Percentiles rank a stretch among this genome's conserved stretches.
These are phyloP conservation scores for Ceyx cyanopectus DNA, from an alignment of 2,113 vertebrate genomes.

Conservation along the genomic window DNA sequence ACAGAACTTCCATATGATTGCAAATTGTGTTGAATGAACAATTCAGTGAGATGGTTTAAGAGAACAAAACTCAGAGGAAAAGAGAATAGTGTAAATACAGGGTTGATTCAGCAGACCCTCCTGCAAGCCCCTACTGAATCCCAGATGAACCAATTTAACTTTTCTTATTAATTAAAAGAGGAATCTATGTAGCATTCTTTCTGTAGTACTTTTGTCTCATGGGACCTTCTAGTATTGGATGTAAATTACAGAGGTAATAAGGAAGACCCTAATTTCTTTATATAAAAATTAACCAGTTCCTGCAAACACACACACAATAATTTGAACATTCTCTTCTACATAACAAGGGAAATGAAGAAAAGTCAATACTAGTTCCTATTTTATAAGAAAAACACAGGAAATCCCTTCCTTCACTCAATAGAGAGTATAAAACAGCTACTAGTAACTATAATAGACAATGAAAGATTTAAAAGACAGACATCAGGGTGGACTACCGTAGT, in stretches of 20 bases:
- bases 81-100: background rate
- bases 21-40: background rate
- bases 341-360: background rate
- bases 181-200: background rate
- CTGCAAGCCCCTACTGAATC: background rate
- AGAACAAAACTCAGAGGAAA: background rate
- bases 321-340: background rate
- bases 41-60: background rate
- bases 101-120: background rate
- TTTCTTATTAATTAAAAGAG: constrained; percentile 20
- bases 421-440: background rate
- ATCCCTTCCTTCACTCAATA: background rate
- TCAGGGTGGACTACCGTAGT: background rate
- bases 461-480: background rate
- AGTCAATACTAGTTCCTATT: background rate
- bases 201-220: background rate
- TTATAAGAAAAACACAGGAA: background rate
- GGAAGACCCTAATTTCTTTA: background rate
- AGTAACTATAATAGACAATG: background rate
- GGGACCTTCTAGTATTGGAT: background rate
- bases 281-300: background rate
- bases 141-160: background rate
- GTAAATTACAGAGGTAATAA: background rate
- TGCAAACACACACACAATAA: background rate
- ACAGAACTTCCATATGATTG: background rate